phyloP scores from a whole-genome alignment of 2,888 invertebrate species.

The Mythimna pallens region DNA sequence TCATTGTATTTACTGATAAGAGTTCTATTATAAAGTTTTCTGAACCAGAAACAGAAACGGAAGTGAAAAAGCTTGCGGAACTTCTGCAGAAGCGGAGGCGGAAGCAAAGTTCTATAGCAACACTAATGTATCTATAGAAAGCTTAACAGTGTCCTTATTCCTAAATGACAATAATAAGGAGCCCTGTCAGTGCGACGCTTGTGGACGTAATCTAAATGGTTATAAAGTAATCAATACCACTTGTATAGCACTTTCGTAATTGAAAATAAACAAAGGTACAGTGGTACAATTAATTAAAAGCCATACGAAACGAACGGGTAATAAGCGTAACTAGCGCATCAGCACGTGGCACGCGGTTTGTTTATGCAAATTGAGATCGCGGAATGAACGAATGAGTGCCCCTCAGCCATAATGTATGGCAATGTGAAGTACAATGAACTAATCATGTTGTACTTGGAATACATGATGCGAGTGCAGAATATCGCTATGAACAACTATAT shows the following conservation, averaged over 20 bases:
- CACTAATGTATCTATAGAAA: constrained; percentile 1
- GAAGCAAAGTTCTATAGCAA: no score
- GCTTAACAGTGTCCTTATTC: constrained; percentile 27
- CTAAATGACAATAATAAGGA: constrained; percentile 18
- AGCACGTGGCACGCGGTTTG: constrained; percentile 49
- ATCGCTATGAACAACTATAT: constrained; percentile 21
- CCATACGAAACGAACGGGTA: constrained; percentile 32
- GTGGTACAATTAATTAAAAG: constrained; percentile 43
- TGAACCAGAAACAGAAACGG: no score
- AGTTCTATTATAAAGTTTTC: no score
- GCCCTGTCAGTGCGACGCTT: constrained; percentile 17
- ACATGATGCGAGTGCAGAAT: constrained; percentile 24
- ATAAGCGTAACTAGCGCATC: constrained; percentile 34
- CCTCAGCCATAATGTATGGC: constrained; percentile 36
- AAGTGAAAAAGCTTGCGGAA: no score
- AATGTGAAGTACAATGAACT: constrained; percentile 22
- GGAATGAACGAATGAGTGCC: constrained; percentile 41
- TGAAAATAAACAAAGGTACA: constrained; percentile 50
- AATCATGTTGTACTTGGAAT: constrained; percentile 39
- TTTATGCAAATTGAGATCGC: constrained; percentile 55
- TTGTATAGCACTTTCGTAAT: constrained; percentile 39
- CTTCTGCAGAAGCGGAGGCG: no score
- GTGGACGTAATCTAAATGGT: constrained; percentile 29
- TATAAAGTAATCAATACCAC: constrained; percentile 46
- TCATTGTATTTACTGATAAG: no score